Base-by-base conservation (phyloP, 2,113 vertebrate genomes). In the Donacobius atricapilla region DNA sequence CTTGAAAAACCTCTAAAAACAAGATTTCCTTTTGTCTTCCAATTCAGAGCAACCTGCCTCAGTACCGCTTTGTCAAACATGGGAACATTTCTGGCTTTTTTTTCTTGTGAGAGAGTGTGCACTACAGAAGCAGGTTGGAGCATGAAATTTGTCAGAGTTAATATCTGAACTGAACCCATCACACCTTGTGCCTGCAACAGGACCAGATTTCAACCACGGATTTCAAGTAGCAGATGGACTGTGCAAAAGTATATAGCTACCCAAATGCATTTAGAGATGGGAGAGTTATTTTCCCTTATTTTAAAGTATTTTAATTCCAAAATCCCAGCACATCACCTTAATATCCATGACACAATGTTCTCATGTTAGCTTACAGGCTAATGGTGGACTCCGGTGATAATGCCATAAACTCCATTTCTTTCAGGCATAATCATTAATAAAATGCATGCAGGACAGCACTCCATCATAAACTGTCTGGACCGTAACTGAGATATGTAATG, bases 361-460 rank as follows among this genome's bases (percentile, higher is more conserved):
- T 45, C 24, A 9, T 31, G 58, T 71, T 66, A 71, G 53, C 47
- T 71, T 73, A 61, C 42, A 78, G 90, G 78, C 47, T 73, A 53
- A 88, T 14, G 24, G 44, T 9, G 28, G 33, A 71, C 50, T 47
- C 40, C 19, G 47, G 19, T 40, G 76, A 80, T 44, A 89, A 65
- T 25, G 76, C 56, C 54, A 69, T 80, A 77, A 93, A 92, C 30
- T 73, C 68, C 51, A 45, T 61, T 93, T 92, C 95, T 88, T 91
- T 95, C 86, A 93, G 91, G 42, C 42, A 76, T 13, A 40, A 63
- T 40, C 48, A 64, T 91, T 90, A 89, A 90, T 70, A 61, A 96
- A 42, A 90, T 87, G 81, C 9, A 3, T 27, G 33, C 4, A 3
- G 68, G 50, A 89, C 87, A 94, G 45, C 42, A 42, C 65, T 91